phyloP scores from a whole-genome alignment of 2,888 invertebrate genomes.

The Gibbula magus region DNA sequence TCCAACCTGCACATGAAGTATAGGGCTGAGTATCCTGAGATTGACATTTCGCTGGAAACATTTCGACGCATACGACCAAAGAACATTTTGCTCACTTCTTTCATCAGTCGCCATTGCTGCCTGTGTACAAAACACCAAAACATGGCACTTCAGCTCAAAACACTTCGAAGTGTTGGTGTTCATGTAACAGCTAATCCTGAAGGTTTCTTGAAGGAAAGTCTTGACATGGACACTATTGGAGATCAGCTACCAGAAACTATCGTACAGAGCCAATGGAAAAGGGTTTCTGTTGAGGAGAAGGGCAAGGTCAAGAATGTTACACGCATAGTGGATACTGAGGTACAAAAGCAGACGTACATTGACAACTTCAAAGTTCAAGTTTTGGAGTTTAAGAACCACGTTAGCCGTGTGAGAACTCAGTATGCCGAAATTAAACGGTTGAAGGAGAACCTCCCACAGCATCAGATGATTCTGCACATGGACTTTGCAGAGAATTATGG shows the following conservation, averaged over 20 bases:
- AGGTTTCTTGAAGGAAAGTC: neutral
- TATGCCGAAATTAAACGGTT: neutral
- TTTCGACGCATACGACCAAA: constrained; percentile 13
- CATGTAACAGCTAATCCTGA: constrained; percentile 5
- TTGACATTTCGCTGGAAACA: constrained; percentile 17
- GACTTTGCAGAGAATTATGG: neutral
- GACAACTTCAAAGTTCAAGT: neutral
- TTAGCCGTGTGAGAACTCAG: neutral
- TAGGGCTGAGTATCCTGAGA: constrained; percentile 1
- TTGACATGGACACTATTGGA: neutral
- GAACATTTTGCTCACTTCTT: neutral
- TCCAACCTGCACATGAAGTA: constrained; percentile 19
- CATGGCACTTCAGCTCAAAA: constrained; percentile 23
- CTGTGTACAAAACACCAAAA: constrained; percentile 1
- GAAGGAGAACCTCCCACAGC: neutral
- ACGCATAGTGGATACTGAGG: neutral
- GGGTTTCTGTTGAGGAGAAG: neutral
- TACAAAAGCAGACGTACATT: neutral
- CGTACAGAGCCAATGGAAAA: neutral
- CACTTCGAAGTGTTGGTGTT: neutral
- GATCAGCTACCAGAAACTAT: neutral
- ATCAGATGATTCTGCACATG: neutral
- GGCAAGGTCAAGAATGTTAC: neutral
- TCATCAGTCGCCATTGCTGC: too few relatives aligned
- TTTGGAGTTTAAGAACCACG: neutral